Evolutionary conservation across 2,113 vertebrate genomes (phyloP).

Genomic region (Hypocryptadius cinnamomeus): DNA sequence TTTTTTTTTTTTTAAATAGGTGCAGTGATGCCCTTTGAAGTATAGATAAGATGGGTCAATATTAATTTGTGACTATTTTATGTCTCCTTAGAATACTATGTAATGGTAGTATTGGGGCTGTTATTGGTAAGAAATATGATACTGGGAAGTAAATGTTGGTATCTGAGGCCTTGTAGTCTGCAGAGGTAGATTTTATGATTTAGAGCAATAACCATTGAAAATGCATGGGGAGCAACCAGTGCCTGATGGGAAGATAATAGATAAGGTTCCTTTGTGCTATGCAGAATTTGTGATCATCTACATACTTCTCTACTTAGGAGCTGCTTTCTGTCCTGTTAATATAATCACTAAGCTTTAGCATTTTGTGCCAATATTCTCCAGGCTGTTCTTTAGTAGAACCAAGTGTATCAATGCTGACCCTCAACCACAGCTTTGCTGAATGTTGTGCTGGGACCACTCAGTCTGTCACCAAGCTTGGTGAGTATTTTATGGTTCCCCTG

Average conservation of each 20-base stretch:
- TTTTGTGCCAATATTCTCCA: neutral
- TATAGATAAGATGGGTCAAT: neutral
- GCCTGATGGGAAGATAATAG: neutral
- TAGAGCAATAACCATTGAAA: neutral
- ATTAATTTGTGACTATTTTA: neutral
- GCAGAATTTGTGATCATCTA: neutral
- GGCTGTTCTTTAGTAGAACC: neutral
- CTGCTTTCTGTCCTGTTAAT: neutral
- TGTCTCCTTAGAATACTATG: neutral
- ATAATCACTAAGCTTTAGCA: neutral
- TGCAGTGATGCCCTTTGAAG: neutral
- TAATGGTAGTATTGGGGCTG: neutral
- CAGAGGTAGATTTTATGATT: neutral
- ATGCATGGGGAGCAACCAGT: neutral
- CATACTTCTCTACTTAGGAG: neutral
- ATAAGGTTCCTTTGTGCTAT: neutral
- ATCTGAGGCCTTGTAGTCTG: neutral
- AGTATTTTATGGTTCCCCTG: neutral
- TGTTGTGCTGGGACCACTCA: neutral
- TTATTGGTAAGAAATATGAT: neutral
- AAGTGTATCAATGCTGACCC: neutral
- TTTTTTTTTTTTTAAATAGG: neutral
- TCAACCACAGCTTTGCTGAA: neutral
- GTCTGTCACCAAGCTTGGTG: neutral
- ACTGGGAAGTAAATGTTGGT: neutral